Conservation (phyloP, 1,140 invertebrate species). For the Reticulitermes speratus region DNA sequence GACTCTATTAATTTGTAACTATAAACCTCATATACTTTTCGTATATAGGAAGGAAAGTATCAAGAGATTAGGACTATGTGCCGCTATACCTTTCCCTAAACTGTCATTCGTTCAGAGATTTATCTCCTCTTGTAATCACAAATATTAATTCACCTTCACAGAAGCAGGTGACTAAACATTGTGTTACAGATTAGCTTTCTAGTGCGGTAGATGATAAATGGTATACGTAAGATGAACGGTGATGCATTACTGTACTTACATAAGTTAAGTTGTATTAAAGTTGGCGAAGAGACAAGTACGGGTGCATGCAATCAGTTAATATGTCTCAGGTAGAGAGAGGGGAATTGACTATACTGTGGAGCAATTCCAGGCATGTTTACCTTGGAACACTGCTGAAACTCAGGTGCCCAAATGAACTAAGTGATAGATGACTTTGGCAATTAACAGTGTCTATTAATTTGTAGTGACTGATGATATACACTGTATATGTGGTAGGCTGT, state of each 20-base stretch:
- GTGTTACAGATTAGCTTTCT: neutral
- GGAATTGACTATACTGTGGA: too few relatives aligned
- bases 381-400: neutral
- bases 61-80: too few relatives aligned
- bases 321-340: neutral
- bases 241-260: neutral
- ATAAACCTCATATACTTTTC: too few relatives aligned
- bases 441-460: neutral
- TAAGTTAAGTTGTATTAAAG: neutral
- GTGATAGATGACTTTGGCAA: neutral
- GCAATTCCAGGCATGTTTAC: neutral
- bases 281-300: too few relatives aligned
- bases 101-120: too few relatives aligned
- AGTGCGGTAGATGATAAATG: neutral
- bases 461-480: slow-evolving; percentile 10
- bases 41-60: too few relatives aligned
- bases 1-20: too few relatives aligned
- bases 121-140: too few relatives aligned
- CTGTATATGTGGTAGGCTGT: neutral
- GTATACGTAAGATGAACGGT: neutral
- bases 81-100: too few relatives aligned
- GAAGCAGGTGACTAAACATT: neutral
- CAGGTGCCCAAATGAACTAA: neutral
- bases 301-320: neutral
- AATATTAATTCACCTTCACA: too few relatives aligned